Evolutionary conservation across 2,888 invertebrate species (phyloP).

Genomic region (Cheilosia urbana): DNA sequence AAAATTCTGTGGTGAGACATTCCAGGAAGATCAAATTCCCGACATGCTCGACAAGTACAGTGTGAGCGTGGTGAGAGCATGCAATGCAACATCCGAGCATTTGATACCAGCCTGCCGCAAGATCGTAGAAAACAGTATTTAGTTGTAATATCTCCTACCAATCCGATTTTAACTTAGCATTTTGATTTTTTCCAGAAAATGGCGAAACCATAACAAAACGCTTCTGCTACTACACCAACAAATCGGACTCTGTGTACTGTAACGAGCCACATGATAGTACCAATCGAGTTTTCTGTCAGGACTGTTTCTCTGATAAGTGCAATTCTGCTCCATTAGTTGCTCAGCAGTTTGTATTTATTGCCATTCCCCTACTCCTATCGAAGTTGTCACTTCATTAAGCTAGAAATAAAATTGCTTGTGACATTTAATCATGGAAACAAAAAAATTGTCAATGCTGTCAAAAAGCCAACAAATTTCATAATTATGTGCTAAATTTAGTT

Average conservation of each 20-base stretch:
- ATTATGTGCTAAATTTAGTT: conserved; percentile 53
- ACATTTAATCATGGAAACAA: neutral
- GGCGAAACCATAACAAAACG: conserved; percentile 81
- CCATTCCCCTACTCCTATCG: conserved; percentile 51
- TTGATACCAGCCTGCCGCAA: conserved; percentile 82
- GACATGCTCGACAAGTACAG: conserved; percentile 78
- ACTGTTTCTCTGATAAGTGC: conserved; percentile 80
- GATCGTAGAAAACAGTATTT: conserved; percentile 81
- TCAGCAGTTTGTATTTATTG: conserved; percentile 55
- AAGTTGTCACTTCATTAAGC: conserved; percentile 53
- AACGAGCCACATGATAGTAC: conserved; percentile 80
- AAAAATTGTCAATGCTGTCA: conserved; percentile 29
- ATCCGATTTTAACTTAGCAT: neutral
- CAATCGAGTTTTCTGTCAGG: conserved; percentile 80
- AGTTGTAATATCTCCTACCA: neutral
- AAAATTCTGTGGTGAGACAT: conserved; percentile 80
- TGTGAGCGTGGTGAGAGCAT: conserved; percentile 79
- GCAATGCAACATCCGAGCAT: conserved; percentile 81
- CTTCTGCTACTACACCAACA: conserved; percentile 82
- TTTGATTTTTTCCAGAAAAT: conserved; percentile 70
- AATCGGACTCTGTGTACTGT: conserved; percentile 81
- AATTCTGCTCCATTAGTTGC: conserved; percentile 78
- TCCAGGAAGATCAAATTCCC: conserved; percentile 81
- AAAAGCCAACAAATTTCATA: conserved; percentile 61
- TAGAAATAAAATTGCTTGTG: conserved; percentile 4